Conservation (phyloP, 2,888 invertebrate species). For the Amiota minor region DNA sequence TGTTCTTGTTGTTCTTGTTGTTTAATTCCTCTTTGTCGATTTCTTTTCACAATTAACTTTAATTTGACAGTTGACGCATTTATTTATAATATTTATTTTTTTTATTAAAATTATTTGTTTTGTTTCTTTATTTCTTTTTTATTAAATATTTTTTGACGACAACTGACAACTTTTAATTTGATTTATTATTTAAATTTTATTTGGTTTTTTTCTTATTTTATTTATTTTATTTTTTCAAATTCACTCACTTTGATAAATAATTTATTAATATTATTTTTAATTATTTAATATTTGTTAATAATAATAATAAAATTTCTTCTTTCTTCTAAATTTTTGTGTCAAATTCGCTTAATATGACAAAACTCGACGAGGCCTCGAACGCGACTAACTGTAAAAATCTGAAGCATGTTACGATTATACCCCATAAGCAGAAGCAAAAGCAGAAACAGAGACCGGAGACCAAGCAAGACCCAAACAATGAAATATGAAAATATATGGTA, state of each 20-base stretch:
- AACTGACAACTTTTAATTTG: slow-evolving; percentile 36
- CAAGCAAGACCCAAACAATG: slow-evolving; percentile 35
- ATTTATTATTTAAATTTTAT: slow-evolving; percentile 8
- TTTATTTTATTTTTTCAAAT: too few species aligned
- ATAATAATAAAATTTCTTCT: slow-evolving; percentile 15
- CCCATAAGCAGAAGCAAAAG: slow-evolving; percentile 54
- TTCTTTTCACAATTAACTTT: slow-evolving; percentile 57
- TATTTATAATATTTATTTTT: slow-evolving; percentile 25
- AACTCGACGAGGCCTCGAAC: slow-evolving; percentile 74
- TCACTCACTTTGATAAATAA: too few species aligned
- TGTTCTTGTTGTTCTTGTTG: slow-evolving; percentile 38
- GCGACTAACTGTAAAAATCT: slow-evolving; percentile 74
- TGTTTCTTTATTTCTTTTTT: slow-evolving; percentile 33
- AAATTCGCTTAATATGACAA: slow-evolving; percentile 71
- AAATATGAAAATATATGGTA: too few species aligned
- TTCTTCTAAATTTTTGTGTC: slow-evolving; percentile 19
- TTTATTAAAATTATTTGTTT: slow-evolving; percentile 36
- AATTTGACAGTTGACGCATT: slow-evolving; percentile 35
- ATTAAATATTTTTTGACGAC: slow-evolving; percentile 19
- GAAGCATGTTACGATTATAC: slow-evolving; percentile 73
- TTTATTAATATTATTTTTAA: slow-evolving; percentile 22
- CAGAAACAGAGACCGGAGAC: slow-evolving; percentile 39
- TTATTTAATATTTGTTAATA: slow-evolving; percentile 19
- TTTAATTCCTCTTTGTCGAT: slow-evolving; percentile 52
- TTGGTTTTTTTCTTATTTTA: slow-evolving; percentile 19